A percentile compares a stretch with the other conserved stretches of the same genome.
These are phyloP conservation scores for Blennius ocellaris DNA, from an alignment of 2,113 vertebrate species.

Conservation along the genomic window DNA sequence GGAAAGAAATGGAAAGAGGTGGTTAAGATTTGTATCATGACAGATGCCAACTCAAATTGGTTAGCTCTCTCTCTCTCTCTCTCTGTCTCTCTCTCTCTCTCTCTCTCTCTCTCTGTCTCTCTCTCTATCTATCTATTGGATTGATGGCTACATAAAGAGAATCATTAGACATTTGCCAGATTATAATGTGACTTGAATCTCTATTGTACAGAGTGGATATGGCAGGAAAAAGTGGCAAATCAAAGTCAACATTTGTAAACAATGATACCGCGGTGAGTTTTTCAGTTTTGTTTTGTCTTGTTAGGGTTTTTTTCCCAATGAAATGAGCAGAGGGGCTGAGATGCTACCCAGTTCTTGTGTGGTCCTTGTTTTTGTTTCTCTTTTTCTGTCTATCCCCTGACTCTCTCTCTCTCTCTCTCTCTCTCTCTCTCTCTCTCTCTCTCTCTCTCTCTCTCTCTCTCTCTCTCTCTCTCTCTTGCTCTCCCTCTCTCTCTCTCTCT, in stretches of 20 bases:
- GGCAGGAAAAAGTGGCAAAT: constrained; percentile 21
- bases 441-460: too few species aligned
- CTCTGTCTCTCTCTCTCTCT: constrained; percentile 34
- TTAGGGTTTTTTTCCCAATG: neutral
- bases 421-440: constrained; percentile 37
- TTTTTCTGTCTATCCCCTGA: constrained; percentile 39
- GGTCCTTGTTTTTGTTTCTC: constrained; percentile 57
- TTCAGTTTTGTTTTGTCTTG: constrained; percentile 19
- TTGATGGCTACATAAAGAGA: constrained; percentile 51
- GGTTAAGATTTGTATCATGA: constrained; percentile 57
- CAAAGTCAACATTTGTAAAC: constrained; percentile 51
- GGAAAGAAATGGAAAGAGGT: constrained; percentile 61
- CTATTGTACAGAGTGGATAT: constrained; percentile 34
- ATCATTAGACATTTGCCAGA: constrained; percentile 68
- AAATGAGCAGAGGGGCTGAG: constrained; percentile 49
- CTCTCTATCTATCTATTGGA: too few species aligned
- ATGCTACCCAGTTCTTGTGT: constrained; percentile 69
- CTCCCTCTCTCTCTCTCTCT: constrained; percentile 60
- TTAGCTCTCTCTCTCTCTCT: constrained; percentile 43
- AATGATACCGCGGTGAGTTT: constrained; percentile 39
- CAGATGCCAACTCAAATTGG: constrained; percentile 74
- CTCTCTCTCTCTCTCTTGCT: constrained; percentile 61
- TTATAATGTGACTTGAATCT: constrained; percentile 68
- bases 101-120: constrained; percentile 49
- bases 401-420: constrained; percentile 59